A percentile compares a stretch with the other conserved stretches of the same genome.
These are phyloP conservation scores for Laspeyria flexula DNA, from an alignment of 2,888 invertebrate species.

Conservation along the genomic window DNA sequence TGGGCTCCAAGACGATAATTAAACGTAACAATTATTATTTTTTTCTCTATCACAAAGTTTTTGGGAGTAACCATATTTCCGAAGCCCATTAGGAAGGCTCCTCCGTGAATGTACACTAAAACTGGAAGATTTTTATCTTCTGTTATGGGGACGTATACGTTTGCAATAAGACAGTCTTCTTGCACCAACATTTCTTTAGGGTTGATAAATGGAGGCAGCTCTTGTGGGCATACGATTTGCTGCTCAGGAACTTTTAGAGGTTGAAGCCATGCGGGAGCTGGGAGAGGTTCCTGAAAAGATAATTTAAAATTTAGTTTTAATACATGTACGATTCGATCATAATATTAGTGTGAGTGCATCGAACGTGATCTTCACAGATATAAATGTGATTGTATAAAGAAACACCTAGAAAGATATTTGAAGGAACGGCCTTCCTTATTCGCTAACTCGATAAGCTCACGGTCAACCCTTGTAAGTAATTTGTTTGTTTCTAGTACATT, in stretches of 20 bases:
- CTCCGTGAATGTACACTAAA: conserved; percentile 52
- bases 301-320: not conserved
- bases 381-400: too few relatives aligned
- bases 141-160: conserved; percentile 64
- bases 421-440: too few relatives aligned
- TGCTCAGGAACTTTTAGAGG: conserved; percentile 46
- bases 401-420: too few relatives aligned
- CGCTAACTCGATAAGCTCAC: too few relatives aligned
- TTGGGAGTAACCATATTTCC: conserved; percentile 30
- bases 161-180: conserved; percentile 68
- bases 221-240: conserved; percentile 50
- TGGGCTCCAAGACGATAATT: conserved; percentile 53
- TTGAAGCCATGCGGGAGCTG: conserved; percentile 50
- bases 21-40: conserved; percentile 47
- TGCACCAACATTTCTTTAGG: conserved; percentile 15
- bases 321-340: not conserved
- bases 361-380: too few relatives aligned
- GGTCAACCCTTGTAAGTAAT: too few relatives aligned
- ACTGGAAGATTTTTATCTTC: conserved; percentile 49
- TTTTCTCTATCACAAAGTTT: conserved; percentile 37
- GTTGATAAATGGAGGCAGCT: conserved; percentile 1
- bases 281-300: conserved; percentile 53
- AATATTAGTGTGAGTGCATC: too few relatives aligned
- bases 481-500: too few relatives aligned
- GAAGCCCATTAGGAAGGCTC: conserved; percentile 49